Evolutionary conservation across 1,140 invertebrate species (phyloP).

Genomic region (Penaeus indicus): DNA sequence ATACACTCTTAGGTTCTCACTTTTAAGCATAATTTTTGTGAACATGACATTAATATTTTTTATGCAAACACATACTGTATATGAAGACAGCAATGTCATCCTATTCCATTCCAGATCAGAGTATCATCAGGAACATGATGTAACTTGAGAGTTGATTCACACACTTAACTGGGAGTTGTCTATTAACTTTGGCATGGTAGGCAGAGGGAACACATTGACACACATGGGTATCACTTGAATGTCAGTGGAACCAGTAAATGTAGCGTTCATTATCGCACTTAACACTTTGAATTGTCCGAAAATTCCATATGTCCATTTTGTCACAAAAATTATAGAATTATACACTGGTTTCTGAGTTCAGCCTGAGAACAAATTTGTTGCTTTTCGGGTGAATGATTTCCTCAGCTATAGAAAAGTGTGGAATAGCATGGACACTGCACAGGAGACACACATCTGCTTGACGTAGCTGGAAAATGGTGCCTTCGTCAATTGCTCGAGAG

Average conservation of each 20-base stretch:
- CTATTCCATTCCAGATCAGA: neutral
- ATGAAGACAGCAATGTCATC: neutral
- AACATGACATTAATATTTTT: neutral
- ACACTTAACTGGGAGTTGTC: neutral
- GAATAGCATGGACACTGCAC: conserved; percentile 86
- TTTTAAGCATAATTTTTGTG: neutral
- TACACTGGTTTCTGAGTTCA: conserved; percentile 97
- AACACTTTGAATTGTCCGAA: neutral
- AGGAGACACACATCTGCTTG: conserved; percentile 94
- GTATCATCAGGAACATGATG: neutral
- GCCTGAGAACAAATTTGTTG: conserved; percentile 93
- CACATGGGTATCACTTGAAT: neutral
- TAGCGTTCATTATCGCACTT: conserved; percentile 5
- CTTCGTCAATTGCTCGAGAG: conserved; percentile 83
- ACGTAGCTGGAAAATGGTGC: conserved; percentile 88
- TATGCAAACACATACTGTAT: conserved; percentile 1
- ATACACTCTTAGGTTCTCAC: neutral
- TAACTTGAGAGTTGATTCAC: neutral
- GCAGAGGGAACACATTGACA: conserved; percentile 17
- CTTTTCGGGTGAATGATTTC: conserved; percentile 95
- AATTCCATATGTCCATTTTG: neutral
- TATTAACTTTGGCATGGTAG: conserved; percentile 32
- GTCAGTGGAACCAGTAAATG: neutral
- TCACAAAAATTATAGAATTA: conserved; percentile 70
- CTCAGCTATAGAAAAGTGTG: conserved; percentile 93